Base-by-base conservation (phyloP, 2,888 invertebrate species). In the Thelaira solivaga region DNA sequence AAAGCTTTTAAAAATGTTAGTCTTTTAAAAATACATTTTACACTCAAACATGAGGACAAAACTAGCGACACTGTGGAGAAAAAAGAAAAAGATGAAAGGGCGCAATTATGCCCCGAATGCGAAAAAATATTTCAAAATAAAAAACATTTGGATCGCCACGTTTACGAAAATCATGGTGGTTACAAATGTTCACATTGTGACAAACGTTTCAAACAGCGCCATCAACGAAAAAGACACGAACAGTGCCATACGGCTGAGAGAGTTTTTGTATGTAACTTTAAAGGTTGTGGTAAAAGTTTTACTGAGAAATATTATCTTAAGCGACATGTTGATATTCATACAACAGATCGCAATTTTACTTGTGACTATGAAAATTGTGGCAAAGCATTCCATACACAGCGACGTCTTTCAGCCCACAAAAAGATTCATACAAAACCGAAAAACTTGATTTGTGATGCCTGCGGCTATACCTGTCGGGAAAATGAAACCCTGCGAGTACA, bases 401-500 rank as follows among this genome's bases (percentile, higher is more conserved):
- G 84, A 22, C 83, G 84, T 13, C 76, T 86, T 0, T 80, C 80
- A 3, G 84, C 83, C 0, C 86, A 86, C 0, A 84, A 85, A 11
- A 80, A 68, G 26, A 80, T 85, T 4, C 85, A 86, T 71, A 84
- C 75, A 45, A 82, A 83, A 18, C 83, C 84, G 4, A 83, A 86
- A 4, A 67, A 57, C 26, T 45, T 57, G 1, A 24, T 68, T 1
- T 57, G 68, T 20, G 57, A 68, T 11, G 36, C 55, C 11, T 68
- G 68, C 24, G 59, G 80, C 10, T 81, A 69, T 4, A 69, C 68
- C 13, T 77, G 75, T 20, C 68, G 85, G 2, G 84, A 83, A 57
- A 83, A 84, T 65, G 85, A 84, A 72, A 86, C 84, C 13, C 59
- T 87, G 16, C 84, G 83, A 7, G 85, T 86, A 6, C 87, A 87